Percentiles rank a stretch among this genome's conserved stretches.
phyloP scores from a whole-genome alignment of 2,888 invertebrate genomes.

The Dolichopus griseipennis region DNA sequence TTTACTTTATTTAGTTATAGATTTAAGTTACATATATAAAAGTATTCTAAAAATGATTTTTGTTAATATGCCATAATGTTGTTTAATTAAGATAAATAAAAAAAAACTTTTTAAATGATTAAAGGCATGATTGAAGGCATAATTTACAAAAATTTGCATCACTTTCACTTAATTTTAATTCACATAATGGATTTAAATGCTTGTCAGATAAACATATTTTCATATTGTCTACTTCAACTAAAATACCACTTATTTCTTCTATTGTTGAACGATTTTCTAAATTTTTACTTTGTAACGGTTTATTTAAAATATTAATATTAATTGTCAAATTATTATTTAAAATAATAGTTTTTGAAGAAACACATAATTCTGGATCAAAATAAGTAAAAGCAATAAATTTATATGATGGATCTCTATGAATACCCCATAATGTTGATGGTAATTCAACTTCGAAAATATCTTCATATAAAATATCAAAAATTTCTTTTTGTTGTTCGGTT shows the following conservation, averaged over 20 bases:
- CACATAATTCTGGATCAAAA: constrained; percentile 16
- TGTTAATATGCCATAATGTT: no score
- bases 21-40: no score
- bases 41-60: no score
- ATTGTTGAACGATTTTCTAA: constrained; percentile 7
- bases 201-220: constrained; percentile 3
- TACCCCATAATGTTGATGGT: constrained; percentile 21
- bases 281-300: constrained; percentile 2
- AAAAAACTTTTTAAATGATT: no score
- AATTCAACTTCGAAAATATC: constrained; percentile 22
- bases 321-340: constrained; percentile 11
- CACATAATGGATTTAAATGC: neutral
- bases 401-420: constrained; percentile 21
- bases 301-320: constrained; percentile 11
- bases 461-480: constrained; percentile 20
- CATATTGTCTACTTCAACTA: constrained; percentile 13
- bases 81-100: no score
- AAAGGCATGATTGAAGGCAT: no score
- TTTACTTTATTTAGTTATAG: no score
- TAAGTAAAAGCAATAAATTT: constrained; percentile 19
- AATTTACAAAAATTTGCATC: neutral
- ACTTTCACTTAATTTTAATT: neutral
- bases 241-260: constrained; percentile 7
- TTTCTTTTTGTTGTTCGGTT: neutral
- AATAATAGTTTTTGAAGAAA: constrained; percentile 15